Conservation (phyloP, 2,797 vertebrate genomes). For the Strix occidentalis region DNA sequence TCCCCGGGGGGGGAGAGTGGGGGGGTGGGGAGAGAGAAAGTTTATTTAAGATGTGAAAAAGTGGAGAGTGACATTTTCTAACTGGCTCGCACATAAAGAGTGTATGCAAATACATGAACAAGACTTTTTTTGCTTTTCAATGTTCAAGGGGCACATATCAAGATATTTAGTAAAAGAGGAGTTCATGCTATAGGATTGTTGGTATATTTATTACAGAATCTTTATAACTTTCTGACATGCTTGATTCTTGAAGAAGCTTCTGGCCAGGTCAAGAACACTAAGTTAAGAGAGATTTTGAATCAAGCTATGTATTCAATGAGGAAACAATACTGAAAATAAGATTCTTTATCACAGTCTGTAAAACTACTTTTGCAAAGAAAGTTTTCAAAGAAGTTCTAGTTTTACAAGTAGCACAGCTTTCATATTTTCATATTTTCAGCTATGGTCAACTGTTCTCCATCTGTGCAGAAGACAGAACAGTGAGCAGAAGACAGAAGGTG, state of each 20-base stretch:
- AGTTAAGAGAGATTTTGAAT: neutral
- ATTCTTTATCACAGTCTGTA: neutral
- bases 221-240: fast-evolving
- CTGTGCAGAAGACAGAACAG: neutral
- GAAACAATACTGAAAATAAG: neutral
- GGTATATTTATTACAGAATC: neutral
- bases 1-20: neutral
- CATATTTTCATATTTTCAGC: neutral
- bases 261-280: neutral
- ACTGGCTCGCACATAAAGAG: neutral
- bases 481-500: neutral
- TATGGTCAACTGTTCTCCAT: neutral
- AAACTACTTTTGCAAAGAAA: neutral
- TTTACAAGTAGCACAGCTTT: neutral
- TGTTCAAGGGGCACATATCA: neutral
- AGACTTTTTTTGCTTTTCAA: neutral
- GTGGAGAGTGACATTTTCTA: neutral
- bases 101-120: neutral
- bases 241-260: neutral
- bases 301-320: neutral
- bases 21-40: too few species aligned
- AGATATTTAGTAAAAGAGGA: neutral
- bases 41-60: neutral
- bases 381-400: neutral
- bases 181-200: neutral